Conservation (phyloP, 2,888 invertebrate genomes). For the Dexiosoma caninum region DNA sequence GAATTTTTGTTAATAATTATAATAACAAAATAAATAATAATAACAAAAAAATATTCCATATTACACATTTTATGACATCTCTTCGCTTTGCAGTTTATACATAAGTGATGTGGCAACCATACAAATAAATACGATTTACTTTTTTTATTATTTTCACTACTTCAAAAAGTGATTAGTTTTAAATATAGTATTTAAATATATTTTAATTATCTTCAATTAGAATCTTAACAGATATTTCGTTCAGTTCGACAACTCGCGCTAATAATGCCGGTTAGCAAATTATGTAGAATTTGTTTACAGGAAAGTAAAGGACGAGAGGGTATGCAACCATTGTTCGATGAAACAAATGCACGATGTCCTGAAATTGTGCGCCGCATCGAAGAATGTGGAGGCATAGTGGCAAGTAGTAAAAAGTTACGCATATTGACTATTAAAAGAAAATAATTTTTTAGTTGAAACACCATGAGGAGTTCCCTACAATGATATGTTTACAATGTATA, state of each 20-base stretch:
- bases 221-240: background rate
- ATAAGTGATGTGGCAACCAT: constrained; percentile 16
- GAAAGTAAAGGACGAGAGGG: constrained; percentile 67
- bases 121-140: background rate
- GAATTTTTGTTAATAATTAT: no score
- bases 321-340: constrained; percentile 70
- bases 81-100: background rate
- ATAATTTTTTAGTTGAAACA: constrained; percentile 68
- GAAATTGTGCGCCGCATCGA: constrained; percentile 73
- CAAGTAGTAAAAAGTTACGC: constrained; percentile 36
- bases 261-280: constrained; percentile 70
- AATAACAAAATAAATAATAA: no score
- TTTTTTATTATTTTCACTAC: constrained; percentile 27
- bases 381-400: constrained; percentile 74
- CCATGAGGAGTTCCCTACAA: constrained; percentile 72
- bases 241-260: background rate
- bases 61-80: background rate
- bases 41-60: no score
- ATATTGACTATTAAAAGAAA: background rate
- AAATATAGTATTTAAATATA: background rate
- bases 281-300: constrained; percentile 73
- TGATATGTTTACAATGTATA: constrained; percentile 73
- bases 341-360: constrained; percentile 66
- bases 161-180: background rate
- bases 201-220: background rate